These are phyloP conservation scores for Tylochromis polylepis DNA, from an alignment of 2,113 vertebrate species.

Conservation along the genomic window DNA sequence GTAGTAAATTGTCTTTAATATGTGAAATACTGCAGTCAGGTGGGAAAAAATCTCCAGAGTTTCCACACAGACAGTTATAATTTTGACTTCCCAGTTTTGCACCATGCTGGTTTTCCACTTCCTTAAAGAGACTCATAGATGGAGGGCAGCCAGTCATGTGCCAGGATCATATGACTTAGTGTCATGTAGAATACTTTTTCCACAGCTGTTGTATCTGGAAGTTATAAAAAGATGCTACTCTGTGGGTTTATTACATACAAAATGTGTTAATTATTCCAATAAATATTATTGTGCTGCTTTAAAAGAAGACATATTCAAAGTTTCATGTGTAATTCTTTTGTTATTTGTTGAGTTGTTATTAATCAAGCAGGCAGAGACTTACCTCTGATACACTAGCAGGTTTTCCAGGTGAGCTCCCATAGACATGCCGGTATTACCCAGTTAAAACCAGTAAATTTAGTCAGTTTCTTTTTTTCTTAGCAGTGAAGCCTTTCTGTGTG, in stretches of 20 bases:
- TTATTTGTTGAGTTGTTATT: neutral
- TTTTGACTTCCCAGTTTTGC: slow-evolving; percentile 49
- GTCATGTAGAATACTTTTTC: neutral
- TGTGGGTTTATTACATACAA: neutral
- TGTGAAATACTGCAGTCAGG: neutral
- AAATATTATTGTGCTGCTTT: neutral
- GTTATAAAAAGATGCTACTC: neutral
- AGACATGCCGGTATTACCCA: neutral
- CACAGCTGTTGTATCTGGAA: neutral
- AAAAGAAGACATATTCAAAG: neutral
- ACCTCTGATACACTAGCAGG: neutral
- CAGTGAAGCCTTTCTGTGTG: neutral
- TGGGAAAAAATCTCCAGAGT: neutral
- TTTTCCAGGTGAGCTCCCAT: neutral
- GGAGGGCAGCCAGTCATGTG: slow-evolving; percentile 60
- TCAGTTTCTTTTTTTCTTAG: neutral
- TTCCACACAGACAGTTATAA: slow-evolving; percentile 7
- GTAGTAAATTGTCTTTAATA: neutral
- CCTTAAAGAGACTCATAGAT: slow-evolving; percentile 38
- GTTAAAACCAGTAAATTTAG: neutral
- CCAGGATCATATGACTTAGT: slow-evolving; percentile 64
- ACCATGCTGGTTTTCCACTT: slow-evolving; percentile 65
- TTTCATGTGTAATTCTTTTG: neutral
- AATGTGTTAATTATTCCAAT: neutral
- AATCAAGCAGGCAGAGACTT: neutral